Percentiles rank a stretch among this genome's conserved stretches.
phyloP scores from a whole-genome alignment of 2,797 vertebrate species.

The Gymnoscopelus braueri region DNA sequence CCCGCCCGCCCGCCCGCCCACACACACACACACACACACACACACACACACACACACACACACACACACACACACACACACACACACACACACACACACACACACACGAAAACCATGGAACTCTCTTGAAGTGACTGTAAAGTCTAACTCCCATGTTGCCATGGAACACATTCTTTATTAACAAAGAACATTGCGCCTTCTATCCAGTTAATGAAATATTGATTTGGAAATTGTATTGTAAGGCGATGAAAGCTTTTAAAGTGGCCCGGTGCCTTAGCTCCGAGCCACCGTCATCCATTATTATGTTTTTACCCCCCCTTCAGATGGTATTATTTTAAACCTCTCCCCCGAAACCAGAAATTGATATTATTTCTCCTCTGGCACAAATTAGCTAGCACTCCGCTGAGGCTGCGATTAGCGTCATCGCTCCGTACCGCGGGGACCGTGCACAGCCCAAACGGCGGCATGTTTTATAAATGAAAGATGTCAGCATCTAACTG shows the following conservation, averaged over 20 bases:
- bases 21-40: background rate
- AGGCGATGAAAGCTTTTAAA: constrained; percentile 69
- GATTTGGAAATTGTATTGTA: constrained; percentile 79
- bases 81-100: too few relatives aligned
- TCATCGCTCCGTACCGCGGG: constrained; percentile 34
- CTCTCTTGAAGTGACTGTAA: constrained; percentile 19
- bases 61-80: background rate
- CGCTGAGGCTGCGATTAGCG: constrained; percentile 43
- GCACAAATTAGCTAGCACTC: constrained; percentile 26
- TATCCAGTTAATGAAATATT: constrained; percentile 82
- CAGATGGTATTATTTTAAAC: constrained; percentile 60
- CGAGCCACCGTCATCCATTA: constrained; percentile 70
- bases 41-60: too few relatives aligned
- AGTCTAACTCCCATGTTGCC: constrained; percentile 35
- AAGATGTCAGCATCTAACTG: constrained; percentile 54
- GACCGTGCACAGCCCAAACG: constrained; percentile 23
- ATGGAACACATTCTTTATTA: constrained; percentile 68
- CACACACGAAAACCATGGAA: too few relatives aligned
- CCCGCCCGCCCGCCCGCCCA: too few relatives aligned
- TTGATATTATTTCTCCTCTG: constrained; percentile 36
- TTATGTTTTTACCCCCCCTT: constrained; percentile 49
- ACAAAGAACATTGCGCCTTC: constrained; percentile 64
- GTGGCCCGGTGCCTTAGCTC: constrained; percentile 63
- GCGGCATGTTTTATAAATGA: constrained; percentile 62
- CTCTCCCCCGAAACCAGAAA: constrained; percentile 43